Percentiles rank a stretch among this genome's conserved stretches.
phyloP scores from a whole-genome alignment of 2,113 vertebrate genomes.

The Malurus alboscapulatus region DNA sequence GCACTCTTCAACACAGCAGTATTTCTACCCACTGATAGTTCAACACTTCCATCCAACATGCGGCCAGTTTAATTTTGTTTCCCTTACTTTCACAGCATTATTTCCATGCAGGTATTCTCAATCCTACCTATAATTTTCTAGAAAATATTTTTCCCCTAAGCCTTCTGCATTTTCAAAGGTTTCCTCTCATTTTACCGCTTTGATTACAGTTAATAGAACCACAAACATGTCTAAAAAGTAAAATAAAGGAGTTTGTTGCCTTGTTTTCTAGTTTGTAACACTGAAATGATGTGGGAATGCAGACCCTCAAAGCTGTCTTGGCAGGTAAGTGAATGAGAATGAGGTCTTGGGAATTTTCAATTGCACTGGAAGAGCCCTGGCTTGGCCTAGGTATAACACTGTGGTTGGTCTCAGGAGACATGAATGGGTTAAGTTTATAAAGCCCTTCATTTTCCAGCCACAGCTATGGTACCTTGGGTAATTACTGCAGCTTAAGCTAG shows the following conservation, averaged over 20 bases:
- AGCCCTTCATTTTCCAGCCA: slow-evolving; percentile 74
- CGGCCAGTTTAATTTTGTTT: neutral
- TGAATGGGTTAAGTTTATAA: slow-evolving; percentile 74
- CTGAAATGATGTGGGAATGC: neutral
- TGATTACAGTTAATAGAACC: neutral
- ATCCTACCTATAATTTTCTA: neutral
- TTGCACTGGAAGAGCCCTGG: neutral
- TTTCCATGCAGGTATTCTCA: neutral
- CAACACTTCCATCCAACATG: neutral
- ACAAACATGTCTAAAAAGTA: neutral
- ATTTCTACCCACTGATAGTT: neutral
- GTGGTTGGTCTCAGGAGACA: slow-evolving; percentile 28
- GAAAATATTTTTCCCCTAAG: neutral
- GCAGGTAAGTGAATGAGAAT: neutral
- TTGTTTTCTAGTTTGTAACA: neutral
- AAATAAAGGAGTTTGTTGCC: neutral
- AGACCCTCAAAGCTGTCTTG: neutral
- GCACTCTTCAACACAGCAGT: neutral
- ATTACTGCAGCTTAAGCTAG: slow-evolving; percentile 86
- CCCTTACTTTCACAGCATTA: neutral
- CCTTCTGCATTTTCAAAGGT: neutral
- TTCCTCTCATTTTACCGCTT: neutral
- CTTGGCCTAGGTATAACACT: neutral
- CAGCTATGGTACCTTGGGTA: slow-evolving; percentile 81
- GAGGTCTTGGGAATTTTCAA: neutral